phyloP scores from a whole-genome alignment of 1,140 invertebrate genomes.

The Heliconius eleuchia region DNA sequence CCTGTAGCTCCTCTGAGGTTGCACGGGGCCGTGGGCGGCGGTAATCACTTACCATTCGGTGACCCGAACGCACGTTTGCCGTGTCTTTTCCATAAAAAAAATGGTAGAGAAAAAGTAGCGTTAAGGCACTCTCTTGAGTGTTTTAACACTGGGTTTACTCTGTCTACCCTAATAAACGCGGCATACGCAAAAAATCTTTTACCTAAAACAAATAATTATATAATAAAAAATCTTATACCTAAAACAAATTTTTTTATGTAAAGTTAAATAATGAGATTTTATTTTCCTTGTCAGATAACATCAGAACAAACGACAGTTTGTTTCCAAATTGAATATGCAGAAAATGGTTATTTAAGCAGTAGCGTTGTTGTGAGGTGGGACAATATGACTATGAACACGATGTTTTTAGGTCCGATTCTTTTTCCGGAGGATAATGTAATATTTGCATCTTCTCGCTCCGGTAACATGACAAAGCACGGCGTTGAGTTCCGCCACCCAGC shows the following conservation, averaged over 20 bases:
- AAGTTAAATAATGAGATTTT: not conserved
- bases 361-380: not conserved
- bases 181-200: not conserved
- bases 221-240: too few relatives aligned
- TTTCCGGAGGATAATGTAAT: not conserved
- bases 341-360: not conserved
- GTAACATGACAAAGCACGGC: too few relatives aligned
- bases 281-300: conserved; percentile 1
- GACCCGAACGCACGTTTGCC: too few relatives aligned
- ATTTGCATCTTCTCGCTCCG: too few relatives aligned
- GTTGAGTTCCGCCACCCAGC: too few relatives aligned
- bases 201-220: not conserved
- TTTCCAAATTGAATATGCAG: not conserved
- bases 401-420: not conserved
- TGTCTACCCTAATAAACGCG: not conserved
- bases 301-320: not conserved
- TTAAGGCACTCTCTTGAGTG: too few relatives aligned
- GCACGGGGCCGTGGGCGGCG: too few relatives aligned
- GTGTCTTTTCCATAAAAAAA: too few relatives aligned
- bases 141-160: too few relatives aligned
- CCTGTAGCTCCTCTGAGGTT: too few relatives aligned
- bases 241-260: not conserved
- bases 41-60: too few relatives aligned
- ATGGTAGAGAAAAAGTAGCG: too few relatives aligned
- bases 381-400: not conserved